A percentile compares a stretch with the other conserved stretches of the same genome.
Evolutionary conservation across 2,888 invertebrate genomes (phyloP).

Genomic region (Xestobium rufovillosum): DNA sequence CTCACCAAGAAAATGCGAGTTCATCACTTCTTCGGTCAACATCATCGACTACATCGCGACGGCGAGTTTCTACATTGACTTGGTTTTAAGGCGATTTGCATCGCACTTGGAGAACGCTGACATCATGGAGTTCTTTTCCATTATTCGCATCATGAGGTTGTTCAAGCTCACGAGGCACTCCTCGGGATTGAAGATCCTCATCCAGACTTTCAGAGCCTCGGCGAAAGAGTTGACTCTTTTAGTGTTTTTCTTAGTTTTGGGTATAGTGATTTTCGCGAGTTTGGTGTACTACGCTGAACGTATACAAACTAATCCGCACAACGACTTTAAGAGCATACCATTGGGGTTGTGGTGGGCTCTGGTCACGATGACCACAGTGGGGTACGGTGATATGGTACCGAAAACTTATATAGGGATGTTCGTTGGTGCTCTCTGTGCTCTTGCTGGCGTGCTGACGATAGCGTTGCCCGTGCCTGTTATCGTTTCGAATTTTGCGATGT

Average conservation of each 20-base stretch:
- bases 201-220: slow-evolving; percentile 95
- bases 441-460: slow-evolving; percentile 97
- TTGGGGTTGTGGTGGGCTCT: slow-evolving; percentile 98
- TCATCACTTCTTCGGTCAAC: slow-evolving; percentile 90
- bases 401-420: slow-evolving; percentile 99
- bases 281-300: slow-evolving; percentile 97
- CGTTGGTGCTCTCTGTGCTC: slow-evolving; percentile 94
- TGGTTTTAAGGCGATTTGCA: slow-evolving; percentile 82
- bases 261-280: slow-evolving; percentile 97
- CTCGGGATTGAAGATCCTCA: slow-evolving; percentile 94
- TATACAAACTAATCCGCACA: slow-evolving; percentile 83
- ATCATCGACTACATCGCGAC: slow-evolving; percentile 99
- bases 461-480: slow-evolving; percentile 99
- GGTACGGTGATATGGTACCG: slow-evolving; percentile 98
- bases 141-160: slow-evolving; percentile 94
- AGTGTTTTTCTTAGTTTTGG: slow-evolving; percentile 95
- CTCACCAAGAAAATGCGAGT: slow-evolving; percentile 88
- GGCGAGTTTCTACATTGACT: slow-evolving; percentile 94
- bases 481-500: slow-evolving; percentile 98
- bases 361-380: slow-evolving; percentile 98
- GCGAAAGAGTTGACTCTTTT: slow-evolving; percentile 93
- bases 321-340: slow-evolving; percentile 98
- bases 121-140: slow-evolving; percentile 95
- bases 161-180: slow-evolving; percentile 96
- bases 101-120: slow-evolving; percentile 90